These are phyloP conservation scores for Meriones unguiculatus DNA, from an alignment of 2,113 vertebrate genomes.

Conservation along the genomic window DNA sequence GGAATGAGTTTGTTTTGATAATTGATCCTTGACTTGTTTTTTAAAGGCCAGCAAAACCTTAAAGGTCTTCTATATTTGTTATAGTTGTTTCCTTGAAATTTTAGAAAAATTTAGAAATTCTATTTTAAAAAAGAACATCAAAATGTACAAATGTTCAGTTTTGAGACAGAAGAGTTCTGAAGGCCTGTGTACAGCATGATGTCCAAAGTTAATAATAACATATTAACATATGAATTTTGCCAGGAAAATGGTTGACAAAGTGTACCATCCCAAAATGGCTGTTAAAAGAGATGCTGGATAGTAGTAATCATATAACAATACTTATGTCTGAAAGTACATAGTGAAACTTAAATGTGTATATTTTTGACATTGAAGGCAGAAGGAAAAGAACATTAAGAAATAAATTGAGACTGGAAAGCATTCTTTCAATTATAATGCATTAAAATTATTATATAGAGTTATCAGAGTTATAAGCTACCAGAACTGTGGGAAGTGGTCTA, in stretches of 20 bases:
- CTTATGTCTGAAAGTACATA: background rate
- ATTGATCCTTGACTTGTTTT: slow-evolving; percentile 80
- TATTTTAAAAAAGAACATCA: slow-evolving; percentile 32
- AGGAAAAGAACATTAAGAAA: slow-evolving; percentile 18
- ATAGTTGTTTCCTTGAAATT: background rate
- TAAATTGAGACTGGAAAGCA: background rate
- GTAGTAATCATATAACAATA: background rate
- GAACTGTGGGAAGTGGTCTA: background rate
- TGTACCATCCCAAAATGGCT: background rate
- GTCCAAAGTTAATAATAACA: background rate
- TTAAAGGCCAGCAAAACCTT: slow-evolving; percentile 74
- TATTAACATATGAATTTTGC: background rate
- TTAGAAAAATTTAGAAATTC: slow-evolving; percentile 51
- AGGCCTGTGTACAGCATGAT: background rate
- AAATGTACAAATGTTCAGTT: background rate
- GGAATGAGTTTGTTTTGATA: slow-evolving; percentile 74
- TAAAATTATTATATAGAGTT: background rate
- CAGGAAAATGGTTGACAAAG: background rate
- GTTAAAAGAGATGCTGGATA: background rate
- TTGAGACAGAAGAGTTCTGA: background rate
- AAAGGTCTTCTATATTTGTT: slow-evolving; percentile 60
- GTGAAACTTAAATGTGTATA: background rate
- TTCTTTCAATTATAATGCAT: background rate
- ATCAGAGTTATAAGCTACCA: background rate
- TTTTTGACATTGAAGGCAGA: background rate